Percentiles rank a stretch among this genome's conserved stretches.
Evolutionary conservation across 2,797 vertebrate species (phyloP).

Genomic region (Notamacropus eugenii): DNA sequence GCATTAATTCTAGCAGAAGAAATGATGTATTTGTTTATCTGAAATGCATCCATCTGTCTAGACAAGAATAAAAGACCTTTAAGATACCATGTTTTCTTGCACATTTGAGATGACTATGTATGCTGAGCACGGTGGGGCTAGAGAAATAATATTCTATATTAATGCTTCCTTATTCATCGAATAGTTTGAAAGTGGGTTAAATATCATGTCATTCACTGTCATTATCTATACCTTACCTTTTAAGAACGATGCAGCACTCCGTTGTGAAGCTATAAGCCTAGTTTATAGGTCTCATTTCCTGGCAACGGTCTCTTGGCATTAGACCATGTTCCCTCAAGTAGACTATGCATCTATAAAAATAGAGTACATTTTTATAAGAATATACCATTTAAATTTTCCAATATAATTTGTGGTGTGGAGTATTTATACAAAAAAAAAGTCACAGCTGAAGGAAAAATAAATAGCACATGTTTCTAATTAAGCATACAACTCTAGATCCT

Average conservation of each 20-base stretch:
- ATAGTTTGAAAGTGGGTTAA: constrained; percentile 2
- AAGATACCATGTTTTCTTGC: not conserved
- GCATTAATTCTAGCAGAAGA: constrained; percentile 52
- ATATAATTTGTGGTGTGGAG: not conserved
- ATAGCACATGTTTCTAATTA: constrained; percentile 9
- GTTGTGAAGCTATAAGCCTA: not conserved
- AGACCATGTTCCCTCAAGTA: constrained; percentile 9
- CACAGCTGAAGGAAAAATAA: not conserved
- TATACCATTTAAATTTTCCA: not conserved
- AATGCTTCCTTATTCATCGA: not conserved
- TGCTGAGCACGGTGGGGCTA: not conserved
- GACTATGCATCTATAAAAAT: constrained; percentile 26
- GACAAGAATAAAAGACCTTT: not conserved
- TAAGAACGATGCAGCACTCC: constrained; percentile 2
- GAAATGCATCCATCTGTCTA: constrained; percentile 28
- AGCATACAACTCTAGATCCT: not conserved
- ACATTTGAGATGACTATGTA: constrained; percentile 32
- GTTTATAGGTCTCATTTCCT: constrained; percentile 15
- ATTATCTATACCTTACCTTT: not conserved
- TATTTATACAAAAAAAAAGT: not conserved
- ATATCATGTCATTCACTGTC: not conserved
- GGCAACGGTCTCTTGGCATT: not conserved
- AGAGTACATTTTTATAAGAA: constrained; percentile 3
- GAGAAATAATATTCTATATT: not conserved
- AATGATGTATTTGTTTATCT: constrained; percentile 26